These are phyloP conservation scores for Clostera curtula DNA, from an alignment of 2,888 invertebrate species.

Conservation along the genomic window DNA sequence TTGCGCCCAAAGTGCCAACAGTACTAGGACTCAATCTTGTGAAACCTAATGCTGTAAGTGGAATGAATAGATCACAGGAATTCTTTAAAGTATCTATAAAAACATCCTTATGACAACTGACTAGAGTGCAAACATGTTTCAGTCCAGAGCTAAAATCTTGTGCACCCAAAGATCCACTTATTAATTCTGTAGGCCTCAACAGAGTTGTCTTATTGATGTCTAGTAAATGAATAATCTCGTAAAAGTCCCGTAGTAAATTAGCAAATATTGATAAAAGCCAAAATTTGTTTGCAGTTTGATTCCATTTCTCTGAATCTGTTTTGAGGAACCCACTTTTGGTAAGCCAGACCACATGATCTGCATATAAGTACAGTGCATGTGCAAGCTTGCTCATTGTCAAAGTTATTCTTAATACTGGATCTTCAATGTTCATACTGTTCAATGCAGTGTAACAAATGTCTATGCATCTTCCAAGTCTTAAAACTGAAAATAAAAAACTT, in stretches of 20 bases:
- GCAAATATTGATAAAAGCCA: constrained; percentile 89
- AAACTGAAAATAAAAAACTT: constrained; percentile 75
- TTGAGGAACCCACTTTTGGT: constrained; percentile 81
- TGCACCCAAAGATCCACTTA: constrained; percentile 37
- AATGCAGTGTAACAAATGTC: constrained; percentile 86
- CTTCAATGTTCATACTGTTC: constrained; percentile 81
- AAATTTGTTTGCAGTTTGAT: constrained; percentile 82
- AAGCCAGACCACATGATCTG: constrained; percentile 92
- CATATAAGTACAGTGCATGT: constrained; percentile 84
- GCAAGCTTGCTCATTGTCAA: constrained; percentile 86
- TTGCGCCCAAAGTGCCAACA: constrained; percentile 84
- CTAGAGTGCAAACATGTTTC: constrained; percentile 41
- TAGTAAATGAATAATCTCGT: constrained; percentile 83
- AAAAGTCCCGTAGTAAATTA: constrained; percentile 87
- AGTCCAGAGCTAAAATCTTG: constrained; percentile 35
- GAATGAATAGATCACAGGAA: constrained; percentile 90
- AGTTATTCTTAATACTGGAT: constrained; percentile 80
- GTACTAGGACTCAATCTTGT: constrained; percentile 84
- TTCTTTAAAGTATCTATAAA: constrained; percentile 90
- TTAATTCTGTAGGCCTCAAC: constrained; percentile 56
- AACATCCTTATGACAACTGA: constrained; percentile 76
- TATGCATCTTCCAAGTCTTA: constrained; percentile 88
- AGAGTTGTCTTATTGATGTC: constrained; percentile 58
- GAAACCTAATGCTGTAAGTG: constrained; percentile 86
- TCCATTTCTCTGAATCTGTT: constrained; percentile 86